Evolutionary conservation across 2,113 vertebrate genomes (phyloP).

Genomic region (Pelusios castaneus): DNA sequence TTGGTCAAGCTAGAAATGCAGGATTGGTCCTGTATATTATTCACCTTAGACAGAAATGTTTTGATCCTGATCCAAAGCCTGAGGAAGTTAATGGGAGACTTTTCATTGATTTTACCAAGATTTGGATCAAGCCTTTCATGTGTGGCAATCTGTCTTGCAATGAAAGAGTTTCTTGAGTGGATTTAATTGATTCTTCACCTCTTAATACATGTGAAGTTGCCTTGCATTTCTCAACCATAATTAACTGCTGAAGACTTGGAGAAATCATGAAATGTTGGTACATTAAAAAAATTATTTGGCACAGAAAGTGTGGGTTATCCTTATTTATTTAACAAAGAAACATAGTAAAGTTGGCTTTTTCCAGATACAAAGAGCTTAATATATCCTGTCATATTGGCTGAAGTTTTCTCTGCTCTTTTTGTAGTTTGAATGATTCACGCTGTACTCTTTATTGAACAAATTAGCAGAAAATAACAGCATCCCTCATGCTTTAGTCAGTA

Average conservation of each 20-base stretch:
- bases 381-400: slow-evolving; percentile 59
- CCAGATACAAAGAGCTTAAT: slow-evolving; percentile 65
- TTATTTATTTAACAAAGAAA: slow-evolving; percentile 69
- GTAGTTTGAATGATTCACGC: slow-evolving; percentile 50
- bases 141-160: neutral
- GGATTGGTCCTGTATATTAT: neutral
- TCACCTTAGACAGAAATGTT: slow-evolving; percentile 1
- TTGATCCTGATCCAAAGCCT: accelerated
- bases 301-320: slow-evolving; percentile 53
- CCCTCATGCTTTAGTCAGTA: slow-evolving; percentile 53
- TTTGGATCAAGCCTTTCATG: slow-evolving; percentile 23
- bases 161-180: neutral
- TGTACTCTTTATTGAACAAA: slow-evolving; percentile 55
- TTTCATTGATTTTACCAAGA: neutral
- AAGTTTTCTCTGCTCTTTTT: slow-evolving; percentile 59
- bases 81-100: neutral
- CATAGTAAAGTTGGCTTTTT: slow-evolving; percentile 66
- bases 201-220: neutral
- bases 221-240: neutral
- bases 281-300: neutral
- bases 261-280: neutral
- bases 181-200: neutral
- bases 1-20: neutral
- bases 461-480: slow-evolving; percentile 49
- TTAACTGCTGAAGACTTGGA: neutral